Conservation (phyloP, 2,113 vertebrate species). For the Chamaea fasciata region DNA sequence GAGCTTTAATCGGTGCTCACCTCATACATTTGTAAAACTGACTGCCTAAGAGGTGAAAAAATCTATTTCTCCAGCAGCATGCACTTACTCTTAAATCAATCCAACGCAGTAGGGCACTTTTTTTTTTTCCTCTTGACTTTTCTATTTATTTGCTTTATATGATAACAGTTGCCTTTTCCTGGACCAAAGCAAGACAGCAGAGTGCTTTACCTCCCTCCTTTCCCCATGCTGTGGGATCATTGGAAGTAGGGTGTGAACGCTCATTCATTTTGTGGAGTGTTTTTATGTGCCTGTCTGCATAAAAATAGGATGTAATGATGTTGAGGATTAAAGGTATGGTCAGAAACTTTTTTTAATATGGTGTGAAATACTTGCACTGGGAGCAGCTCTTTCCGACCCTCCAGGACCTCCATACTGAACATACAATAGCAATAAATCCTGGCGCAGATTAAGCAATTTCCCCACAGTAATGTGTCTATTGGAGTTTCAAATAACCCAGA, state of each 20-base stretch:
- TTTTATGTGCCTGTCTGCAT: conserved; percentile 49
- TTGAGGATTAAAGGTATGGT: conserved; percentile 67
- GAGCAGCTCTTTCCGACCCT: conserved; percentile 5
- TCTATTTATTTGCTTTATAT: conserved; percentile 47
- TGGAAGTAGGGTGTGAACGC: conserved; percentile 38
- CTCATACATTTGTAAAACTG: conserved; percentile 58
- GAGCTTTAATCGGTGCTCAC: conserved; percentile 24
- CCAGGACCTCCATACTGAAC: background rate
- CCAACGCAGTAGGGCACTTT: conserved; percentile 6
- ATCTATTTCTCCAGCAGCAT: conserved; percentile 56
- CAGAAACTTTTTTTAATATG: conserved; percentile 66
- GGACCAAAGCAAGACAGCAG: conserved; percentile 7
- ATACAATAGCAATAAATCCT: conserved; percentile 66
- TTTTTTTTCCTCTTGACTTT: background rate
- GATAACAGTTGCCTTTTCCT: conserved; percentile 54
- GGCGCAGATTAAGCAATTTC: conserved; percentile 60
- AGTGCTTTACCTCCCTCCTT: conserved; percentile 41
- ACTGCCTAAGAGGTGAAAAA: conserved; percentile 62
- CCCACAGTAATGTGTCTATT: conserved; percentile 34
- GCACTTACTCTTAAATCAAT: conserved; percentile 72
- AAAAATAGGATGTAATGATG: conserved; percentile 68
- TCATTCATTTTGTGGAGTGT: conserved; percentile 56
- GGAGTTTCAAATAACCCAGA: conserved; percentile 61
- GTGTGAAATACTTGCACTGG: conserved; percentile 32
- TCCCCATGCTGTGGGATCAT: conserved; percentile 39